phyloP scores from a whole-genome alignment of 2,797 vertebrate genomes.

The Microctenopoma lineatum region DNA sequence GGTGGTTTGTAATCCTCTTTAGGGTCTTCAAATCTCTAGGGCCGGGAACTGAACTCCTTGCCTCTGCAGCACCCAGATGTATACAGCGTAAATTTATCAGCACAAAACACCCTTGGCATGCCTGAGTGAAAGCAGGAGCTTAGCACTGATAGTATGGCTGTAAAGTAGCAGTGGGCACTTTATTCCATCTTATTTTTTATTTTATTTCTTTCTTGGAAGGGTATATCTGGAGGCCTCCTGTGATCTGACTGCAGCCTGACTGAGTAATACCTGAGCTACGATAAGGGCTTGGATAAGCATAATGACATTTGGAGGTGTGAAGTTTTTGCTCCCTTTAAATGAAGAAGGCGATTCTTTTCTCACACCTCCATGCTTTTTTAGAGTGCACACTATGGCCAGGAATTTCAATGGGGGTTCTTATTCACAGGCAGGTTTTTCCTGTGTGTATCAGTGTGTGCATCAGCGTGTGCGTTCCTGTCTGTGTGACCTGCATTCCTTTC shows the following conservation, averaged over 20 bases:
- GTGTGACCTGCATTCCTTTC: slow-evolving; percentile 59
- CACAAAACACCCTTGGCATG: slow-evolving; percentile 59
- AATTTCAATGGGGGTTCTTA: slow-evolving; percentile 77
- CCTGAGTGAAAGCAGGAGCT: slow-evolving; percentile 57
- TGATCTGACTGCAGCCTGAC: slow-evolving; percentile 66
- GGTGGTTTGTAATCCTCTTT: slow-evolving; percentile 51
- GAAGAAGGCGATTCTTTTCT: slow-evolving; percentile 71
- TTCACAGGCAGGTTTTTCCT: slow-evolving; percentile 50
- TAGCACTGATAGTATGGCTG: slow-evolving; percentile 53
- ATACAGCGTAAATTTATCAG: slow-evolving; percentile 67
- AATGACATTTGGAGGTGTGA: slow-evolving; percentile 80
- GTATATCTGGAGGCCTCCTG: slow-evolving; percentile 61
- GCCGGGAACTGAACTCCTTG: slow-evolving; percentile 30
- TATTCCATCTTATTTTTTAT: slow-evolving; percentile 66
- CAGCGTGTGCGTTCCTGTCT: slow-evolving; percentile 13
- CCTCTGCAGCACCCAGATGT: slow-evolving; percentile 42
- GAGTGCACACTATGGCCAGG: slow-evolving; percentile 62
- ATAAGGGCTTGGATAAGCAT: slow-evolving; percentile 80
- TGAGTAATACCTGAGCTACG: slow-evolving; percentile 69
- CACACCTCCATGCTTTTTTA: slow-evolving; percentile 78
- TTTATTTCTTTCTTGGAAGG: slow-evolving; percentile 57
- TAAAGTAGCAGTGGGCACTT: slow-evolving; percentile 66
- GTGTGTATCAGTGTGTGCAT: slow-evolving; percentile 35
- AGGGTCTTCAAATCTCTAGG: slow-evolving; percentile 39
- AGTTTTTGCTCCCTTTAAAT: slow-evolving; percentile 78